Evolutionary conservation across 2,888 invertebrate species (phyloP).

Genomic region (Altica lythri): DNA sequence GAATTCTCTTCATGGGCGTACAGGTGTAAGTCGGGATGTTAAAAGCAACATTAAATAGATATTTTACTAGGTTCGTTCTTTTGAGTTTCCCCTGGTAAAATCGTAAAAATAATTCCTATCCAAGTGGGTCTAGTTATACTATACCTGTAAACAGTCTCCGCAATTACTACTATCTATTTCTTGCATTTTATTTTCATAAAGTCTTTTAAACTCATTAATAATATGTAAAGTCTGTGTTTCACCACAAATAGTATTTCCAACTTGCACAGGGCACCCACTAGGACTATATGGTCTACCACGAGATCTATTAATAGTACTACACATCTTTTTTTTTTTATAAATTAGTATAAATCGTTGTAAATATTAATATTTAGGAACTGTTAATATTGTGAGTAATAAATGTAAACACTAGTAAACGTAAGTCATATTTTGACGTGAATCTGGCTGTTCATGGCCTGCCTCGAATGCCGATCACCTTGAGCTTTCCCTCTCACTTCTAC

Average conservation of each 20-base stretch:
- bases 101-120: no score
- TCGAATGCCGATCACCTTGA: slow-evolving; percentile 8
- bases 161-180: slow-evolving; percentile 61
- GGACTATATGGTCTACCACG: slow-evolving; percentile 32
- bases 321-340: slow-evolving; percentile 29
- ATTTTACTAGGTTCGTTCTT: no score
- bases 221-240: slow-evolving; percentile 58
- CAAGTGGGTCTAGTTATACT: no score
- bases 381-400: no score
- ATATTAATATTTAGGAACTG: slow-evolving; percentile 27
- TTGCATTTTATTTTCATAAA: slow-evolving; percentile 66
- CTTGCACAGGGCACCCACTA: slow-evolving; percentile 41
- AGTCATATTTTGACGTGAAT: slow-evolving; percentile 39
- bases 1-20: no score
- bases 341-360: slow-evolving; percentile 34
- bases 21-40: no score
- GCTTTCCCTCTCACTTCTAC: slow-evolving; percentile 12
- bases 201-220: slow-evolving; percentile 64
- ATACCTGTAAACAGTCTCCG: slow-evolving; percentile 54
- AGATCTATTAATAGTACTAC: slow-evolving; percentile 29
- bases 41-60: no score
- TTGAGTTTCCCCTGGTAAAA: no score
- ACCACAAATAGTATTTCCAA: slow-evolving; percentile 46
- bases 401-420: slow-evolving; percentile 17
- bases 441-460: slow-evolving; percentile 13